Conservation (phyloP, 2,797 vertebrate species). For the Gila robusta region DNA sequence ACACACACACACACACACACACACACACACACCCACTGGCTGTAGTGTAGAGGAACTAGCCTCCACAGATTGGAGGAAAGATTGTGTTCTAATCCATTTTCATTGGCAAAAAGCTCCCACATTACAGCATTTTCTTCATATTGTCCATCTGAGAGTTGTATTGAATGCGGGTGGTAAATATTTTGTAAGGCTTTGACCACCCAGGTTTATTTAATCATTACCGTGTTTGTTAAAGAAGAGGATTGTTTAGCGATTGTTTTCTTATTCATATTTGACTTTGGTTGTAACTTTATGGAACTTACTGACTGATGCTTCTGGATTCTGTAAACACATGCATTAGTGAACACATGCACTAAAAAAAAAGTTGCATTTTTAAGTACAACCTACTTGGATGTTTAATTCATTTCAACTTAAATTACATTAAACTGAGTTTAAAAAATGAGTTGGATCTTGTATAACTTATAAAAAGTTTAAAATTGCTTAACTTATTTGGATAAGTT, state of each 20-base stretch:
- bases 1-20: no score
- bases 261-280: slow-evolving; percentile 22
- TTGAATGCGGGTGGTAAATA: slow-evolving; percentile 17
- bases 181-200: neutral
- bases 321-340: neutral
- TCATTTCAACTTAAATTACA: no score
- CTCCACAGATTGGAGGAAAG: slow-evolving; percentile 16
- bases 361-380: no score
- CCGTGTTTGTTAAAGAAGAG: slow-evolving; percentile 15
- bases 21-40: no score
- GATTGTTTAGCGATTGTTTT: slow-evolving; percentile 15
- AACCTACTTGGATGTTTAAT: no score
- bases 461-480: no score
- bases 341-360: neutral
- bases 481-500: no score
- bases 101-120: slow-evolving; percentile 10
- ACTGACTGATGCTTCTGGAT: neutral
- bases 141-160: slow-evolving; percentile 22
- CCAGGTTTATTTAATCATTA: slow-evolving; percentile 18
- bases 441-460: no score
- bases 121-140: slow-evolving; percentile 12
- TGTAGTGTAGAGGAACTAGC: neutral
- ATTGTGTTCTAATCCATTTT: slow-evolving; percentile 17
- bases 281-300: neutral
- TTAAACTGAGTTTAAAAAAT: no score